A percentile compares a stretch with the other conserved stretches of the same genome.
Conservation (phyloP, 2,113 vertebrate genomes). For the Heterochromis multidens region DNA sequence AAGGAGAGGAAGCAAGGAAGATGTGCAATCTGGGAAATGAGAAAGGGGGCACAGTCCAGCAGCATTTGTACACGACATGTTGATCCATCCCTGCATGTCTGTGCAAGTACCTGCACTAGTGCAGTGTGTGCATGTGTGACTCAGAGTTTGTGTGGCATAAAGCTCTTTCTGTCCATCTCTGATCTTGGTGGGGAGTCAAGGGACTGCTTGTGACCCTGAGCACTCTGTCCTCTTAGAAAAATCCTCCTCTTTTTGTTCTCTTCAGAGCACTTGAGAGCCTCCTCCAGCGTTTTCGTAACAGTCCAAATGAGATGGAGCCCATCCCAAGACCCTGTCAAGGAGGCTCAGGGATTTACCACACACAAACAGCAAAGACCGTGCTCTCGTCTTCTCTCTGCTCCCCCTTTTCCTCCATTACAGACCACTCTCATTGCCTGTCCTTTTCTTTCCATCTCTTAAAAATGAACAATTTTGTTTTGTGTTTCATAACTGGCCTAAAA, state of each 20-base stretch:
- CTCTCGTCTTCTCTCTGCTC: background rate
- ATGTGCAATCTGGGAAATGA: background rate
- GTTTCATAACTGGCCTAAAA: background rate
- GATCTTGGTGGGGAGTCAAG: slow-evolving; percentile 13
- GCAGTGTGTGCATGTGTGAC: background rate
- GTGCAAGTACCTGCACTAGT: background rate
- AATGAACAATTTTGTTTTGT: background rate
- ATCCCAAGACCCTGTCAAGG: background rate
- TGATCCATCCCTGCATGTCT: background rate
- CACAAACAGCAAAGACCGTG: background rate
- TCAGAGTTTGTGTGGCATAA: background rate
- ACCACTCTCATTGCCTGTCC: background rate
- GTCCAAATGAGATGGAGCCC: slow-evolving; percentile 28
- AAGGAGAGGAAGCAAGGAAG: background rate
- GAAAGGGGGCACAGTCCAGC: background rate
- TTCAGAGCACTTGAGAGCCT: slow-evolving; percentile 16
- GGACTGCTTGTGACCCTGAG: slow-evolving; percentile 11
- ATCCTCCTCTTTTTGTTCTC: slow-evolving; percentile 38
- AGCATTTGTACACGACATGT: background rate
- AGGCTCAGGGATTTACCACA: slow-evolving; percentile 5
- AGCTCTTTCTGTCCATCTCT: slow-evolving; percentile 21
- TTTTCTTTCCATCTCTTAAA: background rate
- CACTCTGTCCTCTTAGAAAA: background rate
- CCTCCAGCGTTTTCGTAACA: background rate
- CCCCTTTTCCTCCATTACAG: background rate